Percentiles rank a stretch among this genome's conserved stretches.
Conservation (phyloP, 92 coral and sea anemone genomes). For the Ricordea florida region DNA sequence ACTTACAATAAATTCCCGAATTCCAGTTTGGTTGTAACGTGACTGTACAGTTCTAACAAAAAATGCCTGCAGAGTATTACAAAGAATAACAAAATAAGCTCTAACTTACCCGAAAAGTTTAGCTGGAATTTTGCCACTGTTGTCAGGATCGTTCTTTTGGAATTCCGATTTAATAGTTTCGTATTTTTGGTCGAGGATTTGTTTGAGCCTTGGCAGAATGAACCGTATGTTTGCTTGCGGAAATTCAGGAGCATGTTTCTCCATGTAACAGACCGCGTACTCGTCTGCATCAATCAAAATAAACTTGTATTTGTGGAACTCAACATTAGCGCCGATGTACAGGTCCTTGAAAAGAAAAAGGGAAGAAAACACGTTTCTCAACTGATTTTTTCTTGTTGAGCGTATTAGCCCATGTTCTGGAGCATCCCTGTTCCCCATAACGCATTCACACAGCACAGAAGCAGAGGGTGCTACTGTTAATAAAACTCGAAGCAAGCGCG, state of each 20-base stretch:
- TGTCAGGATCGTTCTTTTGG: slow-evolving; percentile 54
- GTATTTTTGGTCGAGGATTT: slow-evolving; percentile 76
- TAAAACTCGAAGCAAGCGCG: too few relatives aligned
- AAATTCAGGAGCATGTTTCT: slow-evolving; percentile 82
- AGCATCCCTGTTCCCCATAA: background rate
- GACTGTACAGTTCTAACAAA: background rate
- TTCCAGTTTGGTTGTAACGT: too few relatives aligned
- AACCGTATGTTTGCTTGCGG: slow-evolving; percentile 84
- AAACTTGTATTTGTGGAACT: slow-evolving; percentile 83
- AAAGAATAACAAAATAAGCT: background rate
- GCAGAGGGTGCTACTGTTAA: too few relatives aligned
- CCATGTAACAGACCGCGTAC: slow-evolving; percentile 96
- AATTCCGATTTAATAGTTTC: slow-evolving; percentile 79
- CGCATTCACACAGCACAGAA: too few relatives aligned
- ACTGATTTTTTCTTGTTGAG: background rate
- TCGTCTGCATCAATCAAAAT: slow-evolving; percentile 96
- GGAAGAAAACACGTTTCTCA: background rate
- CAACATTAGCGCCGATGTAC: slow-evolving; percentile 88
- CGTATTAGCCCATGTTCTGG: background rate
- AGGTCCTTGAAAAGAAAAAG: slow-evolving; percentile 61
- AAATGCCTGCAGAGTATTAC: background rate
- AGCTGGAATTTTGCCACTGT: slow-evolving; percentile 73
- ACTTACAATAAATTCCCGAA: too few relatives aligned
- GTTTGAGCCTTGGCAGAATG: slow-evolving; percentile 85
- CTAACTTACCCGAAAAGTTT: slow-evolving; percentile 73